A percentile compares a stretch with the other conserved stretches of the same genome.
Evolutionary conservation across 2,888 invertebrate genomes (phyloP).

Genomic region (Blastobasis lacticolella): DNA sequence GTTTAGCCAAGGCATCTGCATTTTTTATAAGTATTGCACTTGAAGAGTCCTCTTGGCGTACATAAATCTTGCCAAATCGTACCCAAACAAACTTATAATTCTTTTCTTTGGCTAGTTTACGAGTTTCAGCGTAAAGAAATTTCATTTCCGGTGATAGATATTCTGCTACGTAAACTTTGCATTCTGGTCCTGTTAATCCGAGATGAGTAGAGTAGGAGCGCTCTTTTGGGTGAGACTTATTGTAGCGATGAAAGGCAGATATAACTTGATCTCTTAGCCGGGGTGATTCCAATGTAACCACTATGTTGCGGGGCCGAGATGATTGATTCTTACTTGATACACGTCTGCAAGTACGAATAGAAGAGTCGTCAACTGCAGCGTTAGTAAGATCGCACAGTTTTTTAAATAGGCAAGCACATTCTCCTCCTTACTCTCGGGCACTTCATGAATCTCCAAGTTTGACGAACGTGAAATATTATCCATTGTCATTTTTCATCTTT

Average conservation of each 20-base stretch:
- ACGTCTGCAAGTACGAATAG: conserved; percentile 5
- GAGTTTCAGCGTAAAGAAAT: conserved; percentile 1
- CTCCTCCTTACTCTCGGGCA: conserved; percentile 7
- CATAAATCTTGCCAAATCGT: conserved; percentile 1
- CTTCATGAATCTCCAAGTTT: conserved; percentile 11
- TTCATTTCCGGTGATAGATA: conserved; percentile 10
- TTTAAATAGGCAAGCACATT: conserved; percentile 1
- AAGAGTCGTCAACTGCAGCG: background rate
- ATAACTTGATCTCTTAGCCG: conserved; percentile 10
- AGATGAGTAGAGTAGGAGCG: conserved; percentile 4
- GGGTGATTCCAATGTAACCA: conserved; percentile 6
- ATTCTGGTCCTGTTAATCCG: conserved; percentile 5
- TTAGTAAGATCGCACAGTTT: background rate
- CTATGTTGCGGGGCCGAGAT: conserved; percentile 10
- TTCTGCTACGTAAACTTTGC: conserved; percentile 9
- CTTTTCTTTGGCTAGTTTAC: background rate
- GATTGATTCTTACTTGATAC: conserved; percentile 9
- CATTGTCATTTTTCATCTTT: conserved; percentile 1
- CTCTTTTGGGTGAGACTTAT: conserved; percentile 6
- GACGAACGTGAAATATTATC: conserved; percentile 3
- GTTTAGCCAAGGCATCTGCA: background rate
- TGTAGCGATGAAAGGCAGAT: conserved; percentile 11
- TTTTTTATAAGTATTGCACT: conserved; percentile 1
- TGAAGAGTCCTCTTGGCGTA: conserved; percentile 1
- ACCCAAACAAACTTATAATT: conserved; percentile 7